Percentiles rank a stretch among this genome's conserved stretches.
These are phyloP conservation scores for Cheilosia soror DNA, from an alignment of 2,888 invertebrate genomes.

Conservation along the genomic window DNA sequence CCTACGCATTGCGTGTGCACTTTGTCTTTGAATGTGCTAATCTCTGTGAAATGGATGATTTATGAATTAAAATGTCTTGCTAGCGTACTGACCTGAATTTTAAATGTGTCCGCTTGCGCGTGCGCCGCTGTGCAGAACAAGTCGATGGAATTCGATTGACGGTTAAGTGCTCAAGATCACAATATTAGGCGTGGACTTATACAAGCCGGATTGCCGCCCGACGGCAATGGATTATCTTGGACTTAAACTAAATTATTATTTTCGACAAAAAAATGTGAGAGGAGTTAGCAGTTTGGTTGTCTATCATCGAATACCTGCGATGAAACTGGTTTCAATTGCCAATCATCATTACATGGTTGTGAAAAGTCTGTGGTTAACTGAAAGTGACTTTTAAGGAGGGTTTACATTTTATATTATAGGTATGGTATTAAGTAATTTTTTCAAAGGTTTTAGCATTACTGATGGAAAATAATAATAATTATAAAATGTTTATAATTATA, in stretches of 20 bases:
- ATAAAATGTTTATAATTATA: too few species aligned
- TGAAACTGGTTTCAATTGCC: slow-evolving; percentile 25
- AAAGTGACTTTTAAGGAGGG: neutral
- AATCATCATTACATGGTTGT: neutral
- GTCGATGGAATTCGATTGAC: slow-evolving; percentile 26
- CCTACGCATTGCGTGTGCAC: slow-evolving; percentile 19
- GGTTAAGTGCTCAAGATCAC: slow-evolving; percentile 40
- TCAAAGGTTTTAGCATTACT: too few species aligned
- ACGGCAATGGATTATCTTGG: slow-evolving; percentile 14
- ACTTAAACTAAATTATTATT: slow-evolving; percentile 7
- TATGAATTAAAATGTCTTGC: slow-evolving; percentile 39
- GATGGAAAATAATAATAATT: too few species aligned
- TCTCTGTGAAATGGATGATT: slow-evolving; percentile 23
- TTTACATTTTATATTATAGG: too few species aligned
- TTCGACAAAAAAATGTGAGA: slow-evolving; percentile 1
- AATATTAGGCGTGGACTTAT: slow-evolving; percentile 18
- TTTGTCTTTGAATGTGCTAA: slow-evolving; percentile 10
- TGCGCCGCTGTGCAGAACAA: slow-evolving; percentile 3
- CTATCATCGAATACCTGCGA: neutral
- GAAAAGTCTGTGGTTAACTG: slow-evolving; percentile 10
- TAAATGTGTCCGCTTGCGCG: neutral
- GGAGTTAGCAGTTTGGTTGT: neutral
- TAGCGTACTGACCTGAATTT: slow-evolving; percentile 44
- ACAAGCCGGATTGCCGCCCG: neutral
- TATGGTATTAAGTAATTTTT: too few species aligned